Base-by-base conservation (phyloP, 2,113 vertebrate species). In the Ceyx melanurus region DNA sequence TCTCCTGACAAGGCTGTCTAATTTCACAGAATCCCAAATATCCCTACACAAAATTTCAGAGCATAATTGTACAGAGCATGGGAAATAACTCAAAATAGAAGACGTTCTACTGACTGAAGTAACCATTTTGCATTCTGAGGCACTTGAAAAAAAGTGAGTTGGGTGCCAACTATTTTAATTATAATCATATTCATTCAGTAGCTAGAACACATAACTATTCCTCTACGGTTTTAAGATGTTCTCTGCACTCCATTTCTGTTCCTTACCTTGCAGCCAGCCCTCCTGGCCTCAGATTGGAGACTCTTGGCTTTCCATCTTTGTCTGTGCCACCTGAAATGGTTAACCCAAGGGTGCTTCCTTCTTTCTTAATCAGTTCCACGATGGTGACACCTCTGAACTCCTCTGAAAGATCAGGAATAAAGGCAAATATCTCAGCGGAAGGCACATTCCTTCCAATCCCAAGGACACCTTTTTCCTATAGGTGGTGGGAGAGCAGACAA, bases 321-420 rank as follows among this genome's bases (percentile, higher is more conserved):
- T 99, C 99, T 1, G 99, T 99, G 45, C 99, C 99, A 53, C 99
- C 99, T 2, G 99, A 99, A 95, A 99, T 99, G 74, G 99, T 99
- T 94, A 99, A 98, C 61, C 99, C 99, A 0, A 99, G 98, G 15
- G 98, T 99, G 97, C 98, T 99, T 89, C 99, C 99, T 94, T 99
- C 99, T 60, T 98, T 99, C 97, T 99, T 99, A 93, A 98, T 98
- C 94, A 99, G 98, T 95, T 99, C 99, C 97, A 99, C 99, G 0
- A 98, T 97, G 70, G 98, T 99, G 90, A 99, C 96, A 26, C 99
- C 99, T 88, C 98, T 96, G 96, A 98, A 98, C 95, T 99, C 99
- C 75, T 99, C 99, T 99, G 98, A 82, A 45, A 90, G 43, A 88
- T n/a, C 3, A 19, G 35, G 26, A 93, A 93, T 35, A 87, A 91